Percentiles rank a stretch among this genome's conserved stretches.
Evolutionary conservation across 2,797 vertebrate genomes (phyloP).

Genomic region (Spea hammondii): DNA sequence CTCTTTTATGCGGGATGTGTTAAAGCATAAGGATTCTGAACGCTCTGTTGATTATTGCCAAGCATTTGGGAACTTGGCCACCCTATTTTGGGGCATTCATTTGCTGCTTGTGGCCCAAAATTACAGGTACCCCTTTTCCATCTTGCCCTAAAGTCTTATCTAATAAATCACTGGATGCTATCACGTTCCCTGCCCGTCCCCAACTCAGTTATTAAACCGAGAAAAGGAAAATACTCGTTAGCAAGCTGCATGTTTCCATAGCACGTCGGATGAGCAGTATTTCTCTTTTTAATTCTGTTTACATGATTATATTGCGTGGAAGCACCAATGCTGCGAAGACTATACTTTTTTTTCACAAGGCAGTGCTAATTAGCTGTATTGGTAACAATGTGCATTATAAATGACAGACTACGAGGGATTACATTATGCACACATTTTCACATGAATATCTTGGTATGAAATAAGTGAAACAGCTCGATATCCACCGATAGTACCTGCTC

Average conservation of each 20-base stretch:
- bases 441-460: too few species aligned
- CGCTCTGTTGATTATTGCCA: too few species aligned
- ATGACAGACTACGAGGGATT: slow-evolving; percentile 23
- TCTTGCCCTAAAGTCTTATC: slow-evolving; percentile 1
- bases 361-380: slow-evolving; percentile 31
- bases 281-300: slow-evolving; percentile 48
- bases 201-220: slow-evolving; percentile 41
- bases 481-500: too few species aligned
- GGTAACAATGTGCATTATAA: slow-evolving; percentile 8
- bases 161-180: slow-evolving; percentile 2
- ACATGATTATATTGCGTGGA: slow-evolving; percentile 45
- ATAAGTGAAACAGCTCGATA: too few species aligned
- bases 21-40: too few species aligned
- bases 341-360: slow-evolving; percentile 20
- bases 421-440: background rate
- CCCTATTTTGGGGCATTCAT: too few species aligned
- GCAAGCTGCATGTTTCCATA: slow-evolving; percentile 11
- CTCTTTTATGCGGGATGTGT: too few species aligned
- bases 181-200: slow-evolving; percentile 9
- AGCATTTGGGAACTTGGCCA: too few species aligned
- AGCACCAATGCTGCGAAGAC: slow-evolving; percentile 8
- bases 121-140: background rate
- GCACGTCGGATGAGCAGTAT: slow-evolving; percentile 18
- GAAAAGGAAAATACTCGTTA: slow-evolving; percentile 42
- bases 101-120: too few species aligned